Percentiles rank a stretch among this genome's conserved stretches.
Conservation (phyloP, 1,140 invertebrate genomes). For the Grapholita molesta region DNA sequence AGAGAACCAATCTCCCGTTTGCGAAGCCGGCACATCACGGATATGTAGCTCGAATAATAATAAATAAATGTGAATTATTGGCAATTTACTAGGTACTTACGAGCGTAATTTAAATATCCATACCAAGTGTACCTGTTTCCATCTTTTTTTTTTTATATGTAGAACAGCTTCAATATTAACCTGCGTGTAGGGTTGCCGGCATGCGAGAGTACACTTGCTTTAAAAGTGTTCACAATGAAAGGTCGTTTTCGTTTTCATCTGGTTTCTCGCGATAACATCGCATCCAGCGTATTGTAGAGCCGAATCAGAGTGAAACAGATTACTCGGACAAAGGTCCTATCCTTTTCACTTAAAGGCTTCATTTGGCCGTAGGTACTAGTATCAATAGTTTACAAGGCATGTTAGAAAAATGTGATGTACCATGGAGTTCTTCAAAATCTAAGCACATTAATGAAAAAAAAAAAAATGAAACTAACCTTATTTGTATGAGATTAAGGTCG, state of each 20-base stretch:
- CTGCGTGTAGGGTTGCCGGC: not conserved
- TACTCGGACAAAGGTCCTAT: not conserved
- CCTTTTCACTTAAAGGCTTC: not conserved
- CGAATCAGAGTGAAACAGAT: not conserved
- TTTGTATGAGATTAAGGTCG: no score
- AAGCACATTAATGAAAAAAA: no score
- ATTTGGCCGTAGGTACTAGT: not conserved
- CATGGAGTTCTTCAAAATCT: no score
- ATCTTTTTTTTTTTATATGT: no score
- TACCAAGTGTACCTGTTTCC: no score
- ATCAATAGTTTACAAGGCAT: not conserved
- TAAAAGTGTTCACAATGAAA: not conserved
- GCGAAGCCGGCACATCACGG: no score
- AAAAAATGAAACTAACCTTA: no score
- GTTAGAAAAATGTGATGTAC: not conserved
- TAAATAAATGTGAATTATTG: no score
- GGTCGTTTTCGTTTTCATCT: constrained; percentile 2
- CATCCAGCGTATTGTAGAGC: not conserved
- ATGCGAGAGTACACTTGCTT: not conserved
- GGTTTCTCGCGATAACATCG: not conserved
- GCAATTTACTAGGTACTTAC: no score
- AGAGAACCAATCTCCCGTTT: no score
- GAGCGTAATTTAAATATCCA: no score
- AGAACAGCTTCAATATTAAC: not conserved
- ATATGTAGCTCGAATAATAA: no score